Base-by-base conservation (phyloP, 2,888 invertebrate species). In the Lingula anatina region DNA sequence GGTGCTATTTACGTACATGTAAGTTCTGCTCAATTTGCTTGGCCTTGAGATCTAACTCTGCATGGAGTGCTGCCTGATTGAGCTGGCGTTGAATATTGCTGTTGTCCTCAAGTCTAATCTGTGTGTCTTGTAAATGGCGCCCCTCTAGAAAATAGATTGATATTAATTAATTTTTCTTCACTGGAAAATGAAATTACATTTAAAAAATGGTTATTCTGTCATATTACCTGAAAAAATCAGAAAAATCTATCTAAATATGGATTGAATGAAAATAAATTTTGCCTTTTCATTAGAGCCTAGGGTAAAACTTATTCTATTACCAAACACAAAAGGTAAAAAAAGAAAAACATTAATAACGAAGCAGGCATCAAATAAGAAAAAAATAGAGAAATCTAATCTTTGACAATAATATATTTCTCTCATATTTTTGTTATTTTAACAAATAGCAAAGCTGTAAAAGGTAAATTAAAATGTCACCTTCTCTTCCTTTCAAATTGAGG, bases 401-500 rank as follows among this genome's bases (percentile, higher is more conserved):
- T n/a, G n/a, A n/a, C n/a, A n/a, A n/a, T n/a, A n/a, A n/a, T n/a
- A n/a, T n/a, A n/a, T n/a, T n/a, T n/a, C n/a, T n/a, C n/a, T n/a
- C n/a, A n/a, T n/a, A n/a, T n/a, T n/a, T n/a, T n/a, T n/a, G n/a
- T n/a, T n/a, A n/a, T n/a, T n/a, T n/a, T n/a, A n/a, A n/a, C n/a
- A n/a, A n/a, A n/a, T n/a, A n/a, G n/a, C n/a, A n/a, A n/a, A n/a
- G n/a, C n/a, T n/a, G n/a, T n/a, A n/a, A n/a, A n/a, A n/a, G n/a
- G n/a, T n/a, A n/a, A n/a, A n/a, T n/a, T n/a, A n/a, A n/a, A n/a
- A n/a, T n/a, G n/a, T n/a, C n/a, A 72, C 73, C 73, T 58, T 75
- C 75, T 48, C 73, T 55, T 48, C 70, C 65, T 55, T 68, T 72
- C 48, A 73, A 64, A 28, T 65, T 64, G 43, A 73, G 61, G 48